Base-by-base conservation (phyloP, 53 echinoderm and acorn worm species). In the Arbacia lixula region DNA sequence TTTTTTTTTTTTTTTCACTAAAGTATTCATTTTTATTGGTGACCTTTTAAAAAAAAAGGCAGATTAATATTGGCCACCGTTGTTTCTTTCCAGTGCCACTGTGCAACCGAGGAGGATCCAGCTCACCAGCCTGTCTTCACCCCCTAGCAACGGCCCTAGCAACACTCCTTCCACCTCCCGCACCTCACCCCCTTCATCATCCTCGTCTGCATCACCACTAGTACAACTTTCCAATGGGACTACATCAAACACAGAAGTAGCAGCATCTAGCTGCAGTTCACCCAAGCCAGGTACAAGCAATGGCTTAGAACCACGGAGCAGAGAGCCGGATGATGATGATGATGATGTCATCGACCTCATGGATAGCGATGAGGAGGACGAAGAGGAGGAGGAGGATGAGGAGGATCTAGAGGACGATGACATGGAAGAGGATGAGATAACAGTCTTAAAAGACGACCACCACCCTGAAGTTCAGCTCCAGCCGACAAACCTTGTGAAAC, bases 81-180 rank as follows among this genome's bases (percentile, higher is more conserved):
- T n/a, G n/a, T n/a, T n/a, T n/a, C n/a, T n/a, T n/a, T n/a, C n/a
- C 64, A 64, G 64, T 28, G 6, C 64, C n/a, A n/a, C 4, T 19
- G 31, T 29, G 24, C 91, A 88, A 62, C 93, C 93, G 53, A 90
- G 90, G 50, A 87, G 88, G 19, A 87, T 93, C 49, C 90, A 90
- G 60, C 71, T 93, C 12, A 90, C 85, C 66, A 54, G 90, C 4
- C n/a, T 90, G 22, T 53, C 90, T 20, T 60, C 80, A 0, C 39
- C 87, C 83, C 17, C 87, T 55, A 53, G 72, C 68, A 51, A 72
- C 25, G 12, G 5, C 42, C 0, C 85, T 1, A 53, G 63, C 60
- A 68, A 16, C 22, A 35, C 34, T 30, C 26, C 51, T 31, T 19
- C 63, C 24, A 22, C 68, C 17, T 5, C 57, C 10, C 57, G 49